phyloP scores from a whole-genome alignment of 2,888 invertebrate genomes.

The Oligia fasciuncula region DNA sequence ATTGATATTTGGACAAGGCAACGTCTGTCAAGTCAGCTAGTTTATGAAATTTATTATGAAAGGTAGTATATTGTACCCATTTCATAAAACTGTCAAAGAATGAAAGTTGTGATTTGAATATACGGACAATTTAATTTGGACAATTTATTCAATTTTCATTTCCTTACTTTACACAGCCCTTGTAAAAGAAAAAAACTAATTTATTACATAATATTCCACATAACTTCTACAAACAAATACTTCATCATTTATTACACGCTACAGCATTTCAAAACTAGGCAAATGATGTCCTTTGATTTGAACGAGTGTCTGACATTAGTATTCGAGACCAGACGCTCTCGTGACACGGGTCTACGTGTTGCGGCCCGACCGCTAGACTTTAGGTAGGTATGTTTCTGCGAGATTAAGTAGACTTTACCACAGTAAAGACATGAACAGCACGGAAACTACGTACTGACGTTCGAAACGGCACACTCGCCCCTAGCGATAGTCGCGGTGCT shows the following conservation, averaged over 20 bases:
- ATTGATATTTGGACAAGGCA: neutral
- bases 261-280: neutral
- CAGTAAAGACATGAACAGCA: no score
- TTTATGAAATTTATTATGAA: neutral
- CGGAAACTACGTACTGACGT: no score
- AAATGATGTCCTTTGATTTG: slow-evolving; percentile 39
- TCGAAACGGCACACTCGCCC: no score
- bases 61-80: neutral
- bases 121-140: no score
- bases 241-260: neutral
- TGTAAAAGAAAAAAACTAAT: neutral
- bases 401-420: slow-evolving; percentile 18
- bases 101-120: neutral
- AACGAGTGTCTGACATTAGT: slow-evolving; percentile 44
- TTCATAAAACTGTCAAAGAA: neutral
- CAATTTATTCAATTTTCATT: no score
- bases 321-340: slow-evolving; percentile 41
- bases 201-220: neutral
- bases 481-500: no score
- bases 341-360: slow-evolving; percentile 53
- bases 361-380: slow-evolving; percentile 37
- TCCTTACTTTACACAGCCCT: neutral
- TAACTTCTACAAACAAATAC: neutral
- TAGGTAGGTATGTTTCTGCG: slow-evolving; percentile 5
- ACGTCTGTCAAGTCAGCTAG: neutral